Evolutionary conservation across 2,113 vertebrate species (phyloP).

Genomic region (Eleginops maclovinus): DNA sequence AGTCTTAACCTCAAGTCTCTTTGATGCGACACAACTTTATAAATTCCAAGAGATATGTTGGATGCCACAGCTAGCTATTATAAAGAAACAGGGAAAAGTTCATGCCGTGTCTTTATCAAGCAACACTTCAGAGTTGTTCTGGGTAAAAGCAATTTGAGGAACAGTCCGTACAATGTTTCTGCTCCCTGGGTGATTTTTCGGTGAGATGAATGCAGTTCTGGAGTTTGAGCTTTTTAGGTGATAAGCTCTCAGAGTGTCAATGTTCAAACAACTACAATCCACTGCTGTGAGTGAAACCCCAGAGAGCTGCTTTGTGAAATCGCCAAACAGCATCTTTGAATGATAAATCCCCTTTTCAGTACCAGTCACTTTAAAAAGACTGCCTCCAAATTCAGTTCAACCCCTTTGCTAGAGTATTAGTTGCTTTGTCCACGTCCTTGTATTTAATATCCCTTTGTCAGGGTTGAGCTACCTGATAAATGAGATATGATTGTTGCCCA

Average conservation of each 20-base stretch:
- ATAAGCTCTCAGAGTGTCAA: background rate
- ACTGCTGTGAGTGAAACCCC: background rate
- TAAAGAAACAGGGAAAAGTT: slow-evolving; percentile 20
- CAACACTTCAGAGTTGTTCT: slow-evolving; percentile 16
- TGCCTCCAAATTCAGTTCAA: background rate
- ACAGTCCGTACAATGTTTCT: background rate
- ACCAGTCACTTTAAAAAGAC: background rate
- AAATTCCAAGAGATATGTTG: background rate
- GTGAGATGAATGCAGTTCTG: slow-evolving; percentile 3
- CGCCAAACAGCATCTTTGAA: background rate
- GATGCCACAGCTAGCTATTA: background rate
- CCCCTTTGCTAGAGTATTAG: background rate
- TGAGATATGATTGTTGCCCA: slow-evolving; percentile 44
- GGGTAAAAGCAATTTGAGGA: slow-evolving; percentile 7
- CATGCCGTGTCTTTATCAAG: slow-evolving; percentile 16
- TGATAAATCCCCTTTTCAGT: background rate
- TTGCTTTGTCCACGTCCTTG: slow-evolving; percentile 25
- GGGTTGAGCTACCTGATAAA: slow-evolving; percentile 42
- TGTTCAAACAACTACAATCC: background rate
- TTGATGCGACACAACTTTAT: slow-evolving; percentile 20
- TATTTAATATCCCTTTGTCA: slow-evolving; percentile 30
- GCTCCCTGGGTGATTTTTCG: slow-evolving; percentile 5
- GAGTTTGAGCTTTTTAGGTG: background rate
- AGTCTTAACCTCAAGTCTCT: slow-evolving; percentile 18
- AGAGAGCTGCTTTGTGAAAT: background rate